Percentiles rank a stretch among this genome's conserved stretches.
Evolutionary conservation across 2,113 vertebrate genomes (phyloP).

Genomic region (Glaucomys volans): DNA sequence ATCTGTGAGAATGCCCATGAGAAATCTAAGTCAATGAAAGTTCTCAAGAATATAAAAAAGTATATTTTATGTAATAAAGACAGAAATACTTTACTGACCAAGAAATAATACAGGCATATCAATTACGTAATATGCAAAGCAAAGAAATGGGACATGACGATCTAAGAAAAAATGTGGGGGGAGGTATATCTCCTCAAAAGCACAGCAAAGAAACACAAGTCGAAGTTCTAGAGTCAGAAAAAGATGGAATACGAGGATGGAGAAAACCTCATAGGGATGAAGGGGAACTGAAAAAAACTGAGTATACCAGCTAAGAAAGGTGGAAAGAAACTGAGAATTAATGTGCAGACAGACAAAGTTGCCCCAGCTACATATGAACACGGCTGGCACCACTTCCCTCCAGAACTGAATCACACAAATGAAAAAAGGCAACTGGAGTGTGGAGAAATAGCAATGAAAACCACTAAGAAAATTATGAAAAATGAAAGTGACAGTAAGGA

Average conservation of each 20-base stretch:
- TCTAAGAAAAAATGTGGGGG: not conserved
- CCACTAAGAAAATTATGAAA: not conserved
- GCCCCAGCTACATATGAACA: not conserved
- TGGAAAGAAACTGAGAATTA: not conserved
- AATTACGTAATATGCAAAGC: not conserved
- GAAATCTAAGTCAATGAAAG: not conserved
- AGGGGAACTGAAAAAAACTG: not conserved
- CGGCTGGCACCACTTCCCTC: not conserved
- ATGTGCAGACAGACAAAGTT: not conserved
- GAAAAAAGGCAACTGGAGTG: not conserved
- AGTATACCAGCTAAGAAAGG: not conserved
- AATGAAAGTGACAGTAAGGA: too few species aligned
- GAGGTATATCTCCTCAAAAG: too few species aligned
- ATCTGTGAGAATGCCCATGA: not conserved
- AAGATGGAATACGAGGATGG: not conserved
- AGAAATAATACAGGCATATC: not conserved
- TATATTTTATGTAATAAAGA: not conserved
- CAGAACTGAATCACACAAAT: not conserved
- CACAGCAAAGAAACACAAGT: not conserved
- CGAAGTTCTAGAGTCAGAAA: not conserved
- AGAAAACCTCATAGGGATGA: not conserved
- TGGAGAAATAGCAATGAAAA: not conserved
- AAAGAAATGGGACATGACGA: not conserved
- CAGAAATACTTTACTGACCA: not conserved
- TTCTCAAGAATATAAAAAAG: not conserved